A percentile compares a stretch with the other conserved stretches of the same genome.
Evolutionary conservation across 2,888 invertebrate species (phyloP).

Genomic region (Drosophila sordidula): DNA sequence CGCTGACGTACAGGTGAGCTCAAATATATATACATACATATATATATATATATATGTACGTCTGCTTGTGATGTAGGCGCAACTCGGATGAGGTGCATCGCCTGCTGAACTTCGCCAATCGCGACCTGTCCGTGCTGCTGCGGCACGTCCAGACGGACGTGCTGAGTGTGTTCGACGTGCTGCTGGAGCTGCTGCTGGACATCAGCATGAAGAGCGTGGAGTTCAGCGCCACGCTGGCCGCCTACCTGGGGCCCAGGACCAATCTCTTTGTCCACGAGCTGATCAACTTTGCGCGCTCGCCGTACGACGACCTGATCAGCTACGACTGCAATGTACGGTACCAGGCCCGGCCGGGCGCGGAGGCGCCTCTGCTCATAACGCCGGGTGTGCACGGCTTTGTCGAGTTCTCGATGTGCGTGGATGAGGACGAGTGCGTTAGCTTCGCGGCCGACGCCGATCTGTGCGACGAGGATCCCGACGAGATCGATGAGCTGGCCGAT

Average conservation of each 20-base stretch:
- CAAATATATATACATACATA: background rate
- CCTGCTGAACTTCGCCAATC: slow-evolving; percentile 93
- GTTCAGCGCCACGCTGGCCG: slow-evolving; percentile 89
- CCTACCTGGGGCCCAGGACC: slow-evolving; percentile 89
- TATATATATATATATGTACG: slow-evolving; percentile 13
- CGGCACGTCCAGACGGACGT: slow-evolving; percentile 87
- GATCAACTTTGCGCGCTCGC: slow-evolving; percentile 93
- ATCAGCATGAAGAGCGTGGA: slow-evolving; percentile 86
- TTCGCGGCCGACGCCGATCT: slow-evolving; percentile 28
- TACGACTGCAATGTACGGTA: slow-evolving; percentile 91
- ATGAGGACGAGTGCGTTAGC: slow-evolving; percentile 38
- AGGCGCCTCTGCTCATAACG: background rate
- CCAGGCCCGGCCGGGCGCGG: slow-evolving; percentile 81
- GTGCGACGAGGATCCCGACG: slow-evolving; percentile 51
- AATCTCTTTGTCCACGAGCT: slow-evolving; percentile 96
- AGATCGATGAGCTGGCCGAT: slow-evolving; percentile 11
- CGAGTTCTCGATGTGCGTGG: slow-evolving; percentile 48
- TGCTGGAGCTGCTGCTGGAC: slow-evolving; percentile 89
- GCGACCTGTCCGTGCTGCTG: slow-evolving; percentile 91
- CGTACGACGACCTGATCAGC: slow-evolving; percentile 91
- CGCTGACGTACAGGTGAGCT: slow-evolving; percentile 89
- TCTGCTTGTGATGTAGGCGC: slow-evolving; percentile 86
- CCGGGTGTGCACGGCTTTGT: slow-evolving; percentile 41
- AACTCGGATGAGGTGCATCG: slow-evolving; percentile 92
- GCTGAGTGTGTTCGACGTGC: slow-evolving; percentile 88